Evolutionary conservation across 2,797 vertebrate genomes (phyloP), one percentile per base, ranked within the genome.

Genomic region (Benthosema pterotum): DNA sequence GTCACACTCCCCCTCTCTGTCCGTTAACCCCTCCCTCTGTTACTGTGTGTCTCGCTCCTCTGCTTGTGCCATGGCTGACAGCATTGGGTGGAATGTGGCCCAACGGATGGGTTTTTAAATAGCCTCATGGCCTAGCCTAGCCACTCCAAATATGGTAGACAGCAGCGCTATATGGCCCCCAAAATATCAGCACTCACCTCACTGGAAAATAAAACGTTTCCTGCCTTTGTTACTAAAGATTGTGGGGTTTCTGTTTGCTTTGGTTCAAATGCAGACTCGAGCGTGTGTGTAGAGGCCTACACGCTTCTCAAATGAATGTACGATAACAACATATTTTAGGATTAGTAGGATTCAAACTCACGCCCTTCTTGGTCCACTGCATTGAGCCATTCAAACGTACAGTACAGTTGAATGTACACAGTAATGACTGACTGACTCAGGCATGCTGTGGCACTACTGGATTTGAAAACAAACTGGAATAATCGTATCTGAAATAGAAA

Each of bases 101-200:
- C 87, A 89, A 88, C 73, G 52, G 71, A 84, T n/a, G 46, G 9
- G 90, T 88, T 92, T 91, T 93, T 92, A 91, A 92, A 93, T 93
- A 93, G 92, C 90, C 75, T 83, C 79, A 70, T 54, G 42, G 72
- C 67, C 75, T 45, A 79, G 82, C 86, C 84, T 73, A 82, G 80
- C 72, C 77, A 3, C 74, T 78, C 92, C 91, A 83, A 91, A 93
- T 90, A 93, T 90, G 92, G 91, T 78, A 75, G 83, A 86, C 80
- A 75, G 69, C 82, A 70, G 52, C 71, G 79, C 82, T 82, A 75
- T 82, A 75, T 78, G 60, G 74, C 61, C 80, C 82, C 82, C 43
- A 78, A 90, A 91, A 90, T 90, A 92, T 86, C 89, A 89, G 63
- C 85, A 67, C 72, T 70, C 65, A 60, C 65, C 77, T 78, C 72